A percentile compares a stretch with the other conserved stretches of the same genome.
Conservation (phyloP, 2,797 vertebrate species). For the Vultur gryphus region DNA sequence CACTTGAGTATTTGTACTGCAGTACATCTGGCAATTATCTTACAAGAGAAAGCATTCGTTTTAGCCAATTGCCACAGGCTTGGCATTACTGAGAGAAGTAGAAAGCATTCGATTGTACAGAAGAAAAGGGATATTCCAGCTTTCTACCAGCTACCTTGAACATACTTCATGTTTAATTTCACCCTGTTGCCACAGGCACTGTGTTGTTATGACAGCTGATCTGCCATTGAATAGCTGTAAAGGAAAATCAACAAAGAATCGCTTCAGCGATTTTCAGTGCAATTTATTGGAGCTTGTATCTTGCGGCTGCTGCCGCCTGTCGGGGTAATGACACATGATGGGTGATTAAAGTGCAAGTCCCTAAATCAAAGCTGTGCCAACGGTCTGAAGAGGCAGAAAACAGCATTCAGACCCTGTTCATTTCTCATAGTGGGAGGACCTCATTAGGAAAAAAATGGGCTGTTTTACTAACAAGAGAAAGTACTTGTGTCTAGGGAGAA, state of each 20-base stretch:
- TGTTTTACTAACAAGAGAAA: slow-evolving; percentile 19
- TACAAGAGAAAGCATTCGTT: neutral
- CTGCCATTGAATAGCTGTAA: slow-evolving; percentile 56
- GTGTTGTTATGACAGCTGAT: slow-evolving; percentile 46
- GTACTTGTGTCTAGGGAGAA: neutral
- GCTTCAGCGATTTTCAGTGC: slow-evolving; percentile 18
- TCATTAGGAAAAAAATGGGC: slow-evolving; percentile 28
- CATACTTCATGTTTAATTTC: slow-evolving; percentile 66
- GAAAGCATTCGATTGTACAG: neutral
- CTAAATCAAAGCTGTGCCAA: slow-evolving; percentile 62
- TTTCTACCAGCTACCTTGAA: slow-evolving; percentile 46
- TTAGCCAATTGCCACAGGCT: slow-evolving; percentile 1
- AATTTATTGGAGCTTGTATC: slow-evolving; percentile 52
- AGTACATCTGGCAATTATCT: slow-evolving; percentile 30
- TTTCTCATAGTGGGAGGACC: slow-evolving; percentile 1
- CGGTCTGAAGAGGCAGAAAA: slow-evolving; percentile 47
- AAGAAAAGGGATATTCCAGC: slow-evolving; percentile 11
- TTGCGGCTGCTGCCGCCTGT: slow-evolving; percentile 54
- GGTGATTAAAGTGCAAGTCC: slow-evolving; percentile 61
- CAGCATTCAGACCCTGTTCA: slow-evolving; percentile 4
- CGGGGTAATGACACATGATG: slow-evolving; percentile 64
- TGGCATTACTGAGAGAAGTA: neutral
- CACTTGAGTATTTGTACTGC: slow-evolving; percentile 1
- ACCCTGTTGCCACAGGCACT: slow-evolving; percentile 32
- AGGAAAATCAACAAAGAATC: slow-evolving; percentile 62